Evolutionary conservation across 2,888 invertebrate genomes (phyloP).

Genomic region (Ophion ellenae): DNA sequence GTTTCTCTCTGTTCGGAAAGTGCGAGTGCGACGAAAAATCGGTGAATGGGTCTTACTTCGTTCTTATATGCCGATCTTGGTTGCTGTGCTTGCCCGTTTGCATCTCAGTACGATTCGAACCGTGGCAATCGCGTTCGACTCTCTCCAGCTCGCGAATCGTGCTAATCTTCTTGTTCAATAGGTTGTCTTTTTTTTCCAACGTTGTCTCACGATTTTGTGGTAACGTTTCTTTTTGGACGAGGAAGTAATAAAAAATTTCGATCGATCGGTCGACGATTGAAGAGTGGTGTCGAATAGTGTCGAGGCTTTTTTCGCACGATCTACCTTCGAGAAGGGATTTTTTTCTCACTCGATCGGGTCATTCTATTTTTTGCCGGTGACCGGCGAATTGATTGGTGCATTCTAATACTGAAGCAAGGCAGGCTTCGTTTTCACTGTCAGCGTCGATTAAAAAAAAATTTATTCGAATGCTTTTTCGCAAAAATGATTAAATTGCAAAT

Average conservation of each 20-base stretch:
- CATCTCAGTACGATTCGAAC: conserved; percentile 59
- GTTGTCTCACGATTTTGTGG: neutral
- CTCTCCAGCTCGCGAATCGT: conserved; percentile 11
- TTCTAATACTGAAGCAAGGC: neutral
- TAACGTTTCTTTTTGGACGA: conserved; percentile 9
- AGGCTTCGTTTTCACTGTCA: too few relatives aligned
- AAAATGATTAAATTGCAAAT: neutral
- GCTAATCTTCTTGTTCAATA: neutral
- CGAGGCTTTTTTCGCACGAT: neutral
- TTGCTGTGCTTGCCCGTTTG: conserved; percentile 50
- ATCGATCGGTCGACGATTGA: neutral
- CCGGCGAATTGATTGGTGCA: neutral
- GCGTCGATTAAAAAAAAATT: neutral
- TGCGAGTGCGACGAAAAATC: conserved; percentile 62
- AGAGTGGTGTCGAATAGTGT: neutral
- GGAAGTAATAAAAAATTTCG: neutral
- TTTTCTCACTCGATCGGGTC: neutral
- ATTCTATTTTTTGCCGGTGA: neutral
- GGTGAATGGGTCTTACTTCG: conserved; percentile 66
- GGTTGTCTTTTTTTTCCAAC: neutral
- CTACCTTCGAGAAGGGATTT: neutral
- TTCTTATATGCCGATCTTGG: conserved; percentile 56
- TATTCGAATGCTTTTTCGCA: neutral
- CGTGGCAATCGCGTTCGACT: conserved; percentile 48
- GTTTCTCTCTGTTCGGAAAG: conserved; percentile 42